phyloP scores from a whole-genome alignment of 2,888 invertebrate genomes.

The Resseliella maxima region DNA sequence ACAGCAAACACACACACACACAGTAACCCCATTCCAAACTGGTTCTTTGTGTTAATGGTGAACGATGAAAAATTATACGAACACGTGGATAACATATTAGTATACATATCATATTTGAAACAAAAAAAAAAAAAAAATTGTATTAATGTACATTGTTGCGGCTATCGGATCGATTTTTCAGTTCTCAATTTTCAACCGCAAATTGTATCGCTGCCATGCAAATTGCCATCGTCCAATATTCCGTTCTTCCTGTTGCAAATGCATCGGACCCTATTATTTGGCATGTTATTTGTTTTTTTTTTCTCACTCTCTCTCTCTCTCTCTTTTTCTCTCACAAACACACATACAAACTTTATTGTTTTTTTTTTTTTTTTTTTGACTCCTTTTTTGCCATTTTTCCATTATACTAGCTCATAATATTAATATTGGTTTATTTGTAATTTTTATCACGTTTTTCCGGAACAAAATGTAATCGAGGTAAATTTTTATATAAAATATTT shows the following conservation, averaged over 20 bases:
- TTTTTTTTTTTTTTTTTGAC: not conserved
- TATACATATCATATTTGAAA: not conserved
- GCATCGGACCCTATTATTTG: not conserved
- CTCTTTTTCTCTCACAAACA: not conserved
- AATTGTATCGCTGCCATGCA: conserved; percentile 4
- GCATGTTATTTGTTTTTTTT: no score
- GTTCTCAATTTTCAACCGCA: conserved; percentile 50
- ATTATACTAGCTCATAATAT: not conserved
- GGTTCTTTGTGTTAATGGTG: no score
- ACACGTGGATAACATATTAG: not conserved
- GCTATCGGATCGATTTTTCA: conserved; percentile 20
- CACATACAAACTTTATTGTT: not conserved
- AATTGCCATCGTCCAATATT: not conserved
- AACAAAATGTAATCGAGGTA: not conserved
- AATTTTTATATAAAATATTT: not conserved
- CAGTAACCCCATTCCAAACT: no score
- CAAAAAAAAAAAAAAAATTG: no score
- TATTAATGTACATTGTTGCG: not conserved
- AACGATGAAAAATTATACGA: not conserved
- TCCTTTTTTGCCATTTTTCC: not conserved
- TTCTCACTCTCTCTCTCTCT: not conserved
- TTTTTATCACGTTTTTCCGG: conserved; percentile 24
- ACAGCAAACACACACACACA: no score
- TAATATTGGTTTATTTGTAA: conserved; percentile 32
- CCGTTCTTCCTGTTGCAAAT: conserved; percentile 23